These are phyloP conservation scores for Drosophila subpulchrella DNA, from an alignment of 1,140 invertebrate genomes.

Conservation along the genomic window DNA sequence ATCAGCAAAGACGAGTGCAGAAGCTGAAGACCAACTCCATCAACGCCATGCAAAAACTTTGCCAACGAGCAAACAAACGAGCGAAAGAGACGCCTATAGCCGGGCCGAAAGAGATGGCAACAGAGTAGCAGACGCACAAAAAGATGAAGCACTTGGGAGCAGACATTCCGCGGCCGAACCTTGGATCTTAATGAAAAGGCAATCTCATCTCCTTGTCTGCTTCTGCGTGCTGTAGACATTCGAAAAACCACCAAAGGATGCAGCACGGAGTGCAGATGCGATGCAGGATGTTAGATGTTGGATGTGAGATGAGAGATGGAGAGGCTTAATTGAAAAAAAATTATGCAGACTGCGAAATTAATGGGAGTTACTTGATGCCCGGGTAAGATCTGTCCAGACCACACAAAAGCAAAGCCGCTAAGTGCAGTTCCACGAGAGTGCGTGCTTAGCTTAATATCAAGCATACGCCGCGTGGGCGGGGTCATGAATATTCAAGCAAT, in stretches of 20 bases:
- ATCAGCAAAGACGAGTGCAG: constrained; percentile 45
- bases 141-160: constrained; percentile 62
- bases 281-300: neutral
- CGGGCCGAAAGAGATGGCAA: neutral
- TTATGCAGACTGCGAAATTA: constrained; percentile 48
- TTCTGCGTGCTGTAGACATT: constrained; percentile 25
- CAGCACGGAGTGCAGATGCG: constrained; percentile 13
- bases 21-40: constrained; percentile 54
- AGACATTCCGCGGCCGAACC: constrained; percentile 43
- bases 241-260: constrained; percentile 35
- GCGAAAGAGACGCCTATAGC: neutral
- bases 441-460: constrained; percentile 27
- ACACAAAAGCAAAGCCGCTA: constrained; percentile 29
- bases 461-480: constrained; percentile 4
- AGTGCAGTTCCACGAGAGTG: constrained; percentile 16
- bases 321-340: constrained; percentile 74
- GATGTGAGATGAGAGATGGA: constrained; percentile 21
- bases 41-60: constrained; percentile 55
- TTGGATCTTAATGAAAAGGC: constrained; percentile 66
- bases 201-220: constrained; percentile 57
- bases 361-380: constrained; percentile 38
- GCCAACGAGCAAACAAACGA: constrained; percentile 17
- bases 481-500: constrained; percentile 15
- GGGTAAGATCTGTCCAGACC: constrained; percentile 30
- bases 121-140: constrained; percentile 42